Conservation (phyloP, 2,888 invertebrate species). For the Tipula confusa region DNA sequence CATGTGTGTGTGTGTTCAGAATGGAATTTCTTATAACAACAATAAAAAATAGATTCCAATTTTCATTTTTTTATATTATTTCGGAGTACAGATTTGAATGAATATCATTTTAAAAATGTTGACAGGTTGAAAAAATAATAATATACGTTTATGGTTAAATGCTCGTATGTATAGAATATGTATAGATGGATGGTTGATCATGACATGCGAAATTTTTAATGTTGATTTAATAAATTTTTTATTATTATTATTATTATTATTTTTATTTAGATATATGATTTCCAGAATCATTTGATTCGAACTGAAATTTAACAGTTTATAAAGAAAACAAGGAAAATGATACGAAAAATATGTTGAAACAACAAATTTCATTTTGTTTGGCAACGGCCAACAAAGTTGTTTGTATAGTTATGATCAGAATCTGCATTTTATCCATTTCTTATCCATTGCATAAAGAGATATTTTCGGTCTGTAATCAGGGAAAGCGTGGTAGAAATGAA, state of each 20-base stretch:
- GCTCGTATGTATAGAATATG: too few relatives aligned
- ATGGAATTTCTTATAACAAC: neutral
- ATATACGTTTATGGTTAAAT: neutral
- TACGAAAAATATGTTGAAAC: too few relatives aligned
- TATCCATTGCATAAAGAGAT: too few relatives aligned
- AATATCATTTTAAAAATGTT: neutral
- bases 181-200: neutral
- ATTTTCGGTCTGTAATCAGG: too few relatives aligned
- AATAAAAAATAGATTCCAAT: neutral
- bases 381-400: too few relatives aligned
- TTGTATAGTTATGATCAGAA: too few relatives aligned
- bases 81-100: neutral
- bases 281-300: neutral
- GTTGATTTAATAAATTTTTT: neutral
- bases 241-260: too few relatives aligned
- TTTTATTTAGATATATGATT: too few relatives aligned
- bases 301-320: too few relatives aligned
- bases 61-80: neutral
- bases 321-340: too few relatives aligned
- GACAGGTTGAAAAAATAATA: conserved; percentile 14
- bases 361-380: neutral
- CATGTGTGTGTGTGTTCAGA: neutral
- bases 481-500: too few relatives aligned
- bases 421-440: too few relatives aligned
- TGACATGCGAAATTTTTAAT: neutral